Percentiles rank a stretch among this genome's conserved stretches.
These are phyloP conservation scores for Panzeria rudis DNA, from an alignment of 2,888 invertebrate genomes.

Conservation along the genomic window DNA sequence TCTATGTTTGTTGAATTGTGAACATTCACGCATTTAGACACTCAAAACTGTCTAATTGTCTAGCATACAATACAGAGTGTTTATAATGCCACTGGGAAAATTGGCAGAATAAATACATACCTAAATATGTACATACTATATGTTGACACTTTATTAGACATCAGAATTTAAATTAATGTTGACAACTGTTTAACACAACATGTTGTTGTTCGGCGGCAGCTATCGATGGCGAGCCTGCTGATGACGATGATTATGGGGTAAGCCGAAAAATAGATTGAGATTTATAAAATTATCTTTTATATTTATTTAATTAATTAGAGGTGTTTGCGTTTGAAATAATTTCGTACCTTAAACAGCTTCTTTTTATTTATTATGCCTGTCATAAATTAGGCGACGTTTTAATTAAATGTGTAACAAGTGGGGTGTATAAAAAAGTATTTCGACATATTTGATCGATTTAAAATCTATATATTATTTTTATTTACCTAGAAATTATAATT, in stretches of 20 bases:
- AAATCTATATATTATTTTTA: too few relatives aligned
- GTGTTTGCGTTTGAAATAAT: too few relatives aligned
- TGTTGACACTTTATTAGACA: constrained; percentile 70
- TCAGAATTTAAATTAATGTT: constrained; percentile 71
- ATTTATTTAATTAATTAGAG: neutral
- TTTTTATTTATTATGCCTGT: too few relatives aligned
- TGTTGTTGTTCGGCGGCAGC: neutral
- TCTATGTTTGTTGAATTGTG: neutral
- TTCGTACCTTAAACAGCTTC: too few relatives aligned
- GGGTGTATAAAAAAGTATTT: too few relatives aligned
- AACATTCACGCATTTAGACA: constrained; percentile 6
- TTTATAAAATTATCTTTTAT: neutral
- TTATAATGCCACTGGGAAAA: constrained; percentile 40
- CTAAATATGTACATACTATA: too few relatives aligned
- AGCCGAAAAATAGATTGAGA: constrained; percentile 7
- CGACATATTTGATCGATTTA: too few relatives aligned
- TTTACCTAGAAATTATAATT: too few relatives aligned
- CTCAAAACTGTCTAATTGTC: constrained; percentile 36
- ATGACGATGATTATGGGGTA: neutral
- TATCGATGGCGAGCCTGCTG: neutral
- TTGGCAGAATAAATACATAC: constrained; percentile 31
- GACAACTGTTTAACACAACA: constrained; percentile 64
- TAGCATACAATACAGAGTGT: constrained; percentile 18
- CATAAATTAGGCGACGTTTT: too few relatives aligned
- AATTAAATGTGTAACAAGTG: too few relatives aligned